Conservation (phyloP, 2,797 vertebrate species). For the Lagorchestes hirsutus region DNA sequence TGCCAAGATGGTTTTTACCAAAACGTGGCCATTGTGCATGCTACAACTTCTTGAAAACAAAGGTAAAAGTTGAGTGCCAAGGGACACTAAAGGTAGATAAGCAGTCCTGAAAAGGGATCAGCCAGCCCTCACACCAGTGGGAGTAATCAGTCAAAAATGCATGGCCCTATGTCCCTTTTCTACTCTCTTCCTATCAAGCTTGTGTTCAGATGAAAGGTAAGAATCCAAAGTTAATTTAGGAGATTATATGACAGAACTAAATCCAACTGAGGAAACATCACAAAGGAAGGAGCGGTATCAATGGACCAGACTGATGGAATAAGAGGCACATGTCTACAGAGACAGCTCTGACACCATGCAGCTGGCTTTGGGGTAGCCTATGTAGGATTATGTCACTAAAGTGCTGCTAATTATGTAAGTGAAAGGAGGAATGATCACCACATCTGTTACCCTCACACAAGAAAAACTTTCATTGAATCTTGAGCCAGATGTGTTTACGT, state of each 20-base stretch:
- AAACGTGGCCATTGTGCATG: neutral
- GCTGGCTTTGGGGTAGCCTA: slow-evolving; percentile 82
- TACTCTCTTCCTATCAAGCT: slow-evolving; percentile 35
- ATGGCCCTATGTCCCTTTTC: slow-evolving; percentile 10
- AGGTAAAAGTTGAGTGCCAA: neutral
- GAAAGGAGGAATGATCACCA: slow-evolving; percentile 89
- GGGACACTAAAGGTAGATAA: neutral
- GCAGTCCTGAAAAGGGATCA: neutral
- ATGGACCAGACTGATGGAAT: slow-evolving; percentile 71
- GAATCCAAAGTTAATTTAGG: slow-evolving; percentile 29
- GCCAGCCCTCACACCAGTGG: slow-evolving; percentile 13
- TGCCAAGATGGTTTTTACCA: neutral
- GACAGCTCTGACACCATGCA: slow-evolving; percentile 80
- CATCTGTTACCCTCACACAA: slow-evolving; percentile 93
- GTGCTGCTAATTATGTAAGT: slow-evolving; percentile 93
- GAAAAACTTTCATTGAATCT: slow-evolving; percentile 80
- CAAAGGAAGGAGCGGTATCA: slow-evolving; percentile 37
- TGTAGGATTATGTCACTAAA: slow-evolving; percentile 80
- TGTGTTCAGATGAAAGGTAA: slow-evolving; percentile 68
- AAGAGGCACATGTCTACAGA: slow-evolving; percentile 64
- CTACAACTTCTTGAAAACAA: neutral
- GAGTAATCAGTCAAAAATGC: slow-evolving; percentile 23
- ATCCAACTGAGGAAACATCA: neutral
- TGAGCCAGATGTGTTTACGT: slow-evolving; percentile 96
- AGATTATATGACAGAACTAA: slow-evolving; percentile 52